These are phyloP conservation scores for Myotis davidii DNA, from an alignment of 2,113 vertebrate species.

Conservation along the genomic window DNA sequence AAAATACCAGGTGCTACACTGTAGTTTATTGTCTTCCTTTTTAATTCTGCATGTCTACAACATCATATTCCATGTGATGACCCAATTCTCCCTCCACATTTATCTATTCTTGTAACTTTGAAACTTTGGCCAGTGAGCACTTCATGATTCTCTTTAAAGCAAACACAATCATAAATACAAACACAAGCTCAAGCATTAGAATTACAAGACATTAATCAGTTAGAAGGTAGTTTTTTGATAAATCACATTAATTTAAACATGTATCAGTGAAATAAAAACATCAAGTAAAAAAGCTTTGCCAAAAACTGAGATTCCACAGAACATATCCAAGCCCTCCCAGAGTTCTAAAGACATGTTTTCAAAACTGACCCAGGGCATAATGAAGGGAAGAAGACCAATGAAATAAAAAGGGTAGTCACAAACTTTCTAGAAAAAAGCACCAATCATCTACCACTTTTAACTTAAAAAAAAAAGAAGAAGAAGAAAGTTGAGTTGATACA, in stretches of 20 bases:
- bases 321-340: neutral
- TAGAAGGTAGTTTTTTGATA: neutral
- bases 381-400: neutral
- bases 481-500: neutral
- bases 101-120: neutral
- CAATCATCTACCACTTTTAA: neutral
- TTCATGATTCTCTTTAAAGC: neutral
- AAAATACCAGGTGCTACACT: neutral
- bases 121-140: neutral
- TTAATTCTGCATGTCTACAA: neutral
- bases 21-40: neutral
- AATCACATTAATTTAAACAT: neutral
- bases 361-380: neutral
- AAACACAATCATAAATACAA: neutral
- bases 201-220: neutral
- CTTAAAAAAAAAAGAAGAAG: neutral
- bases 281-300: neutral
- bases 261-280: constrained; percentile 16
- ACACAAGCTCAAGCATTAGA: neutral
- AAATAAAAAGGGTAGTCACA: neutral
- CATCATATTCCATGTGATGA: neutral
- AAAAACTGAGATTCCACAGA: neutral
- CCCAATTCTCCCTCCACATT: neutral
- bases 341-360: neutral
- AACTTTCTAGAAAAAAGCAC: neutral